A percentile compares a stretch with the other conserved stretches of the same genome.
Conservation (phyloP, 2,888 invertebrate species). For the Nemotelus pantherinus region DNA sequence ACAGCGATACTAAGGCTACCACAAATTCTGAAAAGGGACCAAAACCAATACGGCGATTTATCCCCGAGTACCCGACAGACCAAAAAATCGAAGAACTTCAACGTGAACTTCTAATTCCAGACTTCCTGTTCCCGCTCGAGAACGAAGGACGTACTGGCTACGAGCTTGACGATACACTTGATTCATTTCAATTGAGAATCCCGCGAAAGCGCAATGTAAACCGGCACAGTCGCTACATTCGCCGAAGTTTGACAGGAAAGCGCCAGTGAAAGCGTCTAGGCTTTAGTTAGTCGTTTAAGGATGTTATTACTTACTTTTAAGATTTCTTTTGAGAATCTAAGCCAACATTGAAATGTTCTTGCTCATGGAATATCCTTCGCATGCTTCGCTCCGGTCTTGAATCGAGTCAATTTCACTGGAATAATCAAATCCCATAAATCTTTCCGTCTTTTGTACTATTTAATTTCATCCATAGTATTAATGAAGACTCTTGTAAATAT, state of each 20-base stretch:
- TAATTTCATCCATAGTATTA: conserved; percentile 32
- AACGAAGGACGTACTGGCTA: conserved; percentile 70
- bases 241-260: neutral
- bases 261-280: conserved; percentile 6
- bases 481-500: conserved; percentile 27
- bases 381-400: too few species aligned
- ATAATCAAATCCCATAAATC: conserved; percentile 15
- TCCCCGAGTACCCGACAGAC: conserved; percentile 47
- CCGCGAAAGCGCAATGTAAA: conserved; percentile 61
- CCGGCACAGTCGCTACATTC: neutral
- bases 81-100: conserved; percentile 67
- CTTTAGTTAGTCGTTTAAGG: conserved; percentile 14
- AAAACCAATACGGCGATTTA: conserved; percentile 58
- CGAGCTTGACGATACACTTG: conserved; percentile 67
- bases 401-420: neutral
- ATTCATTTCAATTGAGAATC: conserved; percentile 71
- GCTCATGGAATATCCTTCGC: too few species aligned
- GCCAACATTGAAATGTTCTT: too few species aligned
- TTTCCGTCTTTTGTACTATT: conserved; percentile 31
- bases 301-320: conserved; percentile 21
- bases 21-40: conserved; percentile 51
- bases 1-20: conserved; percentile 50
- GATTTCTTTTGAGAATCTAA: neutral
- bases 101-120: conserved; percentile 71
- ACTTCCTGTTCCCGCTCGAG: conserved; percentile 71